Percentiles rank a stretch among this genome's conserved stretches.
Conservation (phyloP, 2,888 invertebrate species). For the Trichopoda pennipes region DNA sequence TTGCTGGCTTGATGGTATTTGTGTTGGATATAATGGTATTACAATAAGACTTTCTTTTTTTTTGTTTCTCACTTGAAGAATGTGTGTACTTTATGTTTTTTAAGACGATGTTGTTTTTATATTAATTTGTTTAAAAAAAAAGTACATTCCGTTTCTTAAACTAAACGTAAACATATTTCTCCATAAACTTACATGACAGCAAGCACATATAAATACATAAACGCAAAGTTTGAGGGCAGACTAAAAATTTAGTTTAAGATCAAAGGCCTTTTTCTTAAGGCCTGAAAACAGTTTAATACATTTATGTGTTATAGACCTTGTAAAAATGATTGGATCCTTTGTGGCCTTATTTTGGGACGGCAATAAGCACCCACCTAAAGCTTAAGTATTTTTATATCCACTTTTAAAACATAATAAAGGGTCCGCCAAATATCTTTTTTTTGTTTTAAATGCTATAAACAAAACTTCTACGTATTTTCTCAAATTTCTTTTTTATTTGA, state of each 20-base stretch:
- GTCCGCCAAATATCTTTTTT: no score
- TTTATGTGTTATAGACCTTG: no score
- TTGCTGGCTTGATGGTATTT: conserved; percentile 17
- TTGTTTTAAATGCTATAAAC: no score
- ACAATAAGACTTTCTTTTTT: conserved; percentile 48
- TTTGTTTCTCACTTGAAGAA: conserved; percentile 29
- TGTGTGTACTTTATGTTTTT: conserved; percentile 55
- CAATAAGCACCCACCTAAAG: no score
- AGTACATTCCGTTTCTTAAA: conserved; percentile 47
- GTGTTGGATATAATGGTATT: conserved; percentile 43
- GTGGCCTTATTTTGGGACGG: no score
- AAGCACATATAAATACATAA: conserved; percentile 20
- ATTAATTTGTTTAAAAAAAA: conserved; percentile 56
- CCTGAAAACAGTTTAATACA: no score
- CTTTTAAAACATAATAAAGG: no score
- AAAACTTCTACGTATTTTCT: no score
- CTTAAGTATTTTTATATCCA: no score
- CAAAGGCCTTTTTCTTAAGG: not conserved
- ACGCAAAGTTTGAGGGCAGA: conserved; percentile 1
- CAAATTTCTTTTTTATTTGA: no score
- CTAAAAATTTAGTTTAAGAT: not conserved
- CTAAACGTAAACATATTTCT: conserved; percentile 10
- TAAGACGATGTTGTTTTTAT: conserved; percentile 53
- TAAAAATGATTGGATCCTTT: no score
- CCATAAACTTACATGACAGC: conserved; percentile 23